Base-by-base conservation (phyloP, 1,140 invertebrate species). In the Neodiprion pinetum region DNA sequence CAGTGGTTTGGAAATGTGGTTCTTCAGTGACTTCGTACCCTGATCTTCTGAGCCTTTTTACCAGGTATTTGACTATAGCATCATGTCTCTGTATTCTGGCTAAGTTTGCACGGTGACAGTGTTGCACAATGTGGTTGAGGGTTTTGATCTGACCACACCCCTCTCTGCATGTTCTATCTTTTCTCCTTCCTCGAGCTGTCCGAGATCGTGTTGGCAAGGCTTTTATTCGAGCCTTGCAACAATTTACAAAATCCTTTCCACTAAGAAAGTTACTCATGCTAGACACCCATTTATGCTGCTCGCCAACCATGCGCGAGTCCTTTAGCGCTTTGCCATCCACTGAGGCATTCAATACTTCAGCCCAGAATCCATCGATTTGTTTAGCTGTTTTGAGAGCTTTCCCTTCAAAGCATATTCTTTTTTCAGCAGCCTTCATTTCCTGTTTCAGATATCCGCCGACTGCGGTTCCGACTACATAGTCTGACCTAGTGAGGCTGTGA, bases 131-230 rank as follows among this genome's bases (percentile, higher is more conserved):
- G 65, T 85, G 83, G 67, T 76, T 74, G 0, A 78, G 3, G 0
- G 82, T 81, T 65, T 83, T 81, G 4, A 65, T 48, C 1, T n/a
- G 14, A 4, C 50, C n/a, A 61, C 80, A 82, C 0, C 82, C 80
- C 0, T 76, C 80, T 21, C 81, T 68, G 49, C 82, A 83, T 0
- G 5, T n/a, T 10, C 74, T 47, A 17, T 78, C 74, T 0, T 21
- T 14, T 0, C 14, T 2, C 12, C 77, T 48, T 1, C 80, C 79
- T 47, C 78, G 28, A 14, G 76, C 47, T n/a, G 75, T 79, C 70
- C 82, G 48, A 0, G 78, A 76, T 69, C 72, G 74, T 0, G 71
- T 74, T 5, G 77, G 78, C 0, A 81, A 5, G 0, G 78, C 78
- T 28, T 80, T 81, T 1, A 80, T 80, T 7, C 77, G 67, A 0